Evolutionary conservation across 2,888 invertebrate genomes (phyloP).

Genomic region (Zootermopsis nevadensis): DNA sequence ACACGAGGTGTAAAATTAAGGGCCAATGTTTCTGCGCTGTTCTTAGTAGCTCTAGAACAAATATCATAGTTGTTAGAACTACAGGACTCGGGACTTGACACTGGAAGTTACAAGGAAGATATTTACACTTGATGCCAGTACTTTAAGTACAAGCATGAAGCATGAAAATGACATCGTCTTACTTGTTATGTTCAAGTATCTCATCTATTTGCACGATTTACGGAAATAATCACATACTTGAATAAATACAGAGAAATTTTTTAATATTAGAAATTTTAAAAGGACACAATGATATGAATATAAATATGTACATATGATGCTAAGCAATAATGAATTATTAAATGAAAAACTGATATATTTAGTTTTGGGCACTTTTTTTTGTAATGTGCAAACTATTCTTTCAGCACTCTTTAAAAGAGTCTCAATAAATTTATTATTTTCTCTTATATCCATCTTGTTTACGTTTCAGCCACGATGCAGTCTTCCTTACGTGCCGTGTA

Average conservation of each 20-base stretch:
- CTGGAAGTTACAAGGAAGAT: no score
- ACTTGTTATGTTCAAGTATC: slow-evolving; percentile 35
- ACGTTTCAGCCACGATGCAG: slow-evolving; percentile 5
- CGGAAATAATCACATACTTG: slow-evolving; percentile 47
- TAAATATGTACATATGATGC: slow-evolving; percentile 71
- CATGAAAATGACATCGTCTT: neutral
- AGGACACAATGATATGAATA: slow-evolving; percentile 76
- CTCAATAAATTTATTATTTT: slow-evolving; percentile 30
- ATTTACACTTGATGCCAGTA: no score
- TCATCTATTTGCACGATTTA: slow-evolving; percentile 43
- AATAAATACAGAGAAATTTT: slow-evolving; percentile 55
- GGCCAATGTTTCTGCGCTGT: no score
- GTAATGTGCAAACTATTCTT: slow-evolving; percentile 48
- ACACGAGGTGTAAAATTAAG: no score
- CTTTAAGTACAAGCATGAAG: no score
- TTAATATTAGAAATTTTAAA: slow-evolving; percentile 55
- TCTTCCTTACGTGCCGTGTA: neutral
- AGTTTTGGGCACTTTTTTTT: slow-evolving; percentile 50
- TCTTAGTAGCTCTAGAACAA: no score
- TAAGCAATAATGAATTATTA: slow-evolving; percentile 61
- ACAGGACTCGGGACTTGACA: no score
- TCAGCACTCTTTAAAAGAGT: slow-evolving; percentile 45
- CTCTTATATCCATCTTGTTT: slow-evolving; percentile 28
- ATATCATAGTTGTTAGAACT: no score
- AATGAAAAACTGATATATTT: slow-evolving; percentile 53